phyloP scores from a whole-genome alignment of 1,140 invertebrate species.

The Conus ventricosus region DNA sequence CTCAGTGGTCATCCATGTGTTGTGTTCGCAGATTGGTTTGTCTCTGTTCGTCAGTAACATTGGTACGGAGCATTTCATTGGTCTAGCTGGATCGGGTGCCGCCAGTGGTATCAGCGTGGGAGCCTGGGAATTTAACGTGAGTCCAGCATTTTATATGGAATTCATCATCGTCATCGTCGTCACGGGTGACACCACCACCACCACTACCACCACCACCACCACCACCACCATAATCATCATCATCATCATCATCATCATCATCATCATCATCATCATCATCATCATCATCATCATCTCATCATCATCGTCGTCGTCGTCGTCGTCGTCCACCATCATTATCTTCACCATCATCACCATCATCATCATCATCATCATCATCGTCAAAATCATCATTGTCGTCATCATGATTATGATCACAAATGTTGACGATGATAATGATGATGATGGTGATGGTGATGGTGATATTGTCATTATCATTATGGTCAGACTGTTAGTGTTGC shows the following conservation, averaged over 20 bases:
- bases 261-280: too few species aligned
- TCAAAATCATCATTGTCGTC: neutral
- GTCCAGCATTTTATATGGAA: constrained; percentile 35
- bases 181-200: too few species aligned
- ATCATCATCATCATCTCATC: neutral
- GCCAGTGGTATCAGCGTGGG: constrained; percentile 77
- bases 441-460: too few species aligned
- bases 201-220: too few species aligned
- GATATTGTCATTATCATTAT: too few species aligned
- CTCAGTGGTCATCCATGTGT: neutral
- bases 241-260: too few species aligned
- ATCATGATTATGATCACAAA: too few species aligned
- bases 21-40: constrained; percentile 76
- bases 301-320: neutral
- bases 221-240: too few species aligned
- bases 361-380: too few species aligned
- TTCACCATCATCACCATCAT: neutral
- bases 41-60: constrained; percentile 80
- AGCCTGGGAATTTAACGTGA: constrained; percentile 79
- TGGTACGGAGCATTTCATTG: constrained; percentile 80
- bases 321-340: neutral
- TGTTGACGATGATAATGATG: too few species aligned
- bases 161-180: too few species aligned
- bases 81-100: constrained; percentile 78
- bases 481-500: too few species aligned